Evolutionary conservation across 1,140 invertebrate species (phyloP), one percentile per base, ranked within the genome.

Genomic region (Cyrtorhinus lividipennis): DNA sequence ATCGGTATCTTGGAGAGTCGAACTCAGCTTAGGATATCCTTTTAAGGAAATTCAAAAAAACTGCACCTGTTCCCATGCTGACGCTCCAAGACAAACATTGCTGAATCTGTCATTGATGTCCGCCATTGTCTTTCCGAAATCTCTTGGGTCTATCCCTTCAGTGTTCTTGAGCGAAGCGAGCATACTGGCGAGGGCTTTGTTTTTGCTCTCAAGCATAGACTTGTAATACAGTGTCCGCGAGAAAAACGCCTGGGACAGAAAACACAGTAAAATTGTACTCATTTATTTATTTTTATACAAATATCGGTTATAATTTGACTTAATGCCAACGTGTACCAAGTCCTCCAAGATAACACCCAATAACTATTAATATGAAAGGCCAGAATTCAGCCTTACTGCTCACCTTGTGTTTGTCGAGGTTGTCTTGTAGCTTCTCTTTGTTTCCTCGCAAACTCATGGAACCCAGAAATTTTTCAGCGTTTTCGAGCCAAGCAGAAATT

Each of bases 181-280:
- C n/a, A 95, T 87, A 69, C 84, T 92, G 65, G 85, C 83, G 73
- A 92, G 86, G n/a, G 95, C 84, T 76, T 95, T 94, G 72, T 93
- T 95, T 74, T 94, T 94, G 69, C 88, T 94, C 67, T 95, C 91
- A 45, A 95, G 71, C 85, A 94, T 92, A 0, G 91, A 92, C 71
- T 88, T 88, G 73, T 95, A 94, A 72, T 94, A 94, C 0, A 91
- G 80, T 0, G 84, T 88, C 63, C 90, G 81, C 0, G 88, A 85
- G 72, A 95, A 93, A 76, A 92, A 93, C 18, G 82, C 79, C 77
- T 79, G 67, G 62, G 71, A 62, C 70, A 68, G 24, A 63, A 30
- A 44, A 26, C 56, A n/a, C n/a, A n/a, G n/a, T n/a, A n/a, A n/a
- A n/a, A n/a, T 23, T 48, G 18, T 23, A 53, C 27, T 8, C 13